phyloP scores from a whole-genome alignment of 2,888 invertebrate genomes.

The Drosophila neutralis region DNA sequence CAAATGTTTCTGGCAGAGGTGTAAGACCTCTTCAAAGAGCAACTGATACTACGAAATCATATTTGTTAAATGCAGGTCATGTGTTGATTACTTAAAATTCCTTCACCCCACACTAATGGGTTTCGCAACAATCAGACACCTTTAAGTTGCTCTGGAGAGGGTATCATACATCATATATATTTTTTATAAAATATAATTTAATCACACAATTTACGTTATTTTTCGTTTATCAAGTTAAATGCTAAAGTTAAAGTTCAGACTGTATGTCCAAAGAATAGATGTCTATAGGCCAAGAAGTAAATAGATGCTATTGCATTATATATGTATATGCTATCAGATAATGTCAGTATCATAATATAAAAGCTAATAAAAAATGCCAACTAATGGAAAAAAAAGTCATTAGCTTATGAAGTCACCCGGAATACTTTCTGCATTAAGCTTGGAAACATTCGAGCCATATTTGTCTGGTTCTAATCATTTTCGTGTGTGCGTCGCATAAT shows the following conservation, averaged over 20 bases:
- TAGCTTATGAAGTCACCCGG: neutral
- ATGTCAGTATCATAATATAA: neutral
- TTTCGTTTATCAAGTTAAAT: neutral
- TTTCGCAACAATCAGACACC: neutral
- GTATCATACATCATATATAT: neutral
- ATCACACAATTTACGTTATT: neutral
- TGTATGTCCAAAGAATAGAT: neutral
- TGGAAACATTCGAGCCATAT: neutral
- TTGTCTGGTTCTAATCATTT: neutral
- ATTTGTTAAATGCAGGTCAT: slow-evolving; percentile 37
- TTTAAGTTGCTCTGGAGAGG: neutral
- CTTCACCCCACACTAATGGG: neutral
- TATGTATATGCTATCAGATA: too few species aligned
- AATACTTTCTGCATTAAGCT: neutral
- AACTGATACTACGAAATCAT: slow-evolving; percentile 18
- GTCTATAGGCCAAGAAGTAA: neutral
- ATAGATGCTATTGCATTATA: neutral
- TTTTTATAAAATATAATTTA: neutral
- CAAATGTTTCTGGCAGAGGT: slow-evolving; percentile 10
- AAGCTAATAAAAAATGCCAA: neutral
- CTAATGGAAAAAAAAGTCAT: neutral
- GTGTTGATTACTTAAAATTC: slow-evolving; percentile 37
- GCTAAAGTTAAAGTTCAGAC: neutral
- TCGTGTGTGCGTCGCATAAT: neutral
- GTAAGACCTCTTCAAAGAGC: slow-evolving; percentile 13